phyloP scores from a whole-genome alignment of 1,140 invertebrate species.

The Acromyrmex charruanus region DNA sequence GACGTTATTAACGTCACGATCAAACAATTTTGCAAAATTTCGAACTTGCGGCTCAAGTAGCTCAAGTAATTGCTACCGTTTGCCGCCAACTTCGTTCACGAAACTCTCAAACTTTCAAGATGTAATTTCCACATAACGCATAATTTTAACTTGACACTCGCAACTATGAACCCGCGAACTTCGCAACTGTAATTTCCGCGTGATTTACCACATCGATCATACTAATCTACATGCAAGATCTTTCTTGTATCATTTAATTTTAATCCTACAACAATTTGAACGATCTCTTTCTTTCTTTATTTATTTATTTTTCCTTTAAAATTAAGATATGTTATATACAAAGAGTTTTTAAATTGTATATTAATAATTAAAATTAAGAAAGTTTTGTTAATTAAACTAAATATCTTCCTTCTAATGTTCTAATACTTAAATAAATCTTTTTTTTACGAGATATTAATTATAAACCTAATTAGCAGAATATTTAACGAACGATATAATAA shows the following conservation, averaged over 20 bases:
- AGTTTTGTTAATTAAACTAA: not conserved
- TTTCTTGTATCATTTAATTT: not conserved
- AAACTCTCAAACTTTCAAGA: not conserved
- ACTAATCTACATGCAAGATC: not conserved
- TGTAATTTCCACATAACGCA: conserved; percentile 3
- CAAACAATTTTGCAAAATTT: conserved; percentile 1
- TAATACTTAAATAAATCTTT: not conserved
- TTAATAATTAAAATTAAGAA: conserved; percentile 3
- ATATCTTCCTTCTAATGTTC: not conserved
- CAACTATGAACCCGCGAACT: not conserved
- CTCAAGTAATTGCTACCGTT: not conserved
- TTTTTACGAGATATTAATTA: conserved; percentile 7
- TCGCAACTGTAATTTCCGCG: conserved; percentile 1
- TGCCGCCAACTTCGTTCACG: conserved; percentile 11
- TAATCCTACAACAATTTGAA: not conserved
- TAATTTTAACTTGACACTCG: conserved; percentile 7
- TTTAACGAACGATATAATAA: conserved; percentile 1
- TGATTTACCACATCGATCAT: conserved; percentile 21
- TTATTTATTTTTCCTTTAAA: not conserved
- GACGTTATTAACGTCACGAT: conserved; percentile 28
- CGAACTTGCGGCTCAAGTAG: not conserved
- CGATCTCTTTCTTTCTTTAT: not conserved
- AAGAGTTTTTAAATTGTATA: not conserved
- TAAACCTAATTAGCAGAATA: not conserved
- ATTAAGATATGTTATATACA: not conserved